phyloP scores from a whole-genome alignment of 2,797 vertebrate species.

The Pelobates cultripes region DNA sequence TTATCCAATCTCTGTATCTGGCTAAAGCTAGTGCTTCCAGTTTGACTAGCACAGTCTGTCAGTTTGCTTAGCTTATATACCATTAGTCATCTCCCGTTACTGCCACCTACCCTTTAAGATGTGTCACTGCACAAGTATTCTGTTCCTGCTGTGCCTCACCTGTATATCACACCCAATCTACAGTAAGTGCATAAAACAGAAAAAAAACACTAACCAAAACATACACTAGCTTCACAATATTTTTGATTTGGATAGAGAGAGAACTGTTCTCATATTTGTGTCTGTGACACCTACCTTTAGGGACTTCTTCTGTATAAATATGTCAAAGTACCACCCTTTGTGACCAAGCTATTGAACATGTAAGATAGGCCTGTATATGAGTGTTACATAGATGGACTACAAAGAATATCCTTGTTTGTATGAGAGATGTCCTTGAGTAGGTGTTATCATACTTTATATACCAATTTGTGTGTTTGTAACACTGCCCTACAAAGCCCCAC shows the following conservation, averaged over 20 bases:
- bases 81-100: not conserved
- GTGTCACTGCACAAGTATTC: not conserved
- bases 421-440: no score
- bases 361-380: not conserved
- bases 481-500: not conserved
- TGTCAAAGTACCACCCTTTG: not conserved
- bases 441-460: no score
- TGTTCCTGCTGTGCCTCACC: not conserved
- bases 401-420: no score
- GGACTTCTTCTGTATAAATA: not conserved
- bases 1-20: not conserved
- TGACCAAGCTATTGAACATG: not conserved
- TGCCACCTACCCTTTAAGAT: slow-evolving; percentile 10
- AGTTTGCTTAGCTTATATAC: not conserved
- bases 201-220: slow-evolving; percentile 29
- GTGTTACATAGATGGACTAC: not conserved
- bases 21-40: not conserved
- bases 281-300: not conserved
- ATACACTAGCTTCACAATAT: not conserved
- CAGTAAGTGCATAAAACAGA: not conserved
- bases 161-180: slow-evolving; percentile 10
- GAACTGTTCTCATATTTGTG: not conserved
- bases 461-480: not conserved
- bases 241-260: no score
- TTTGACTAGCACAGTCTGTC: not conserved